phyloP scores from a whole-genome alignment of 2,113 vertebrate species.

The Elgaria multicarinata region DNA sequence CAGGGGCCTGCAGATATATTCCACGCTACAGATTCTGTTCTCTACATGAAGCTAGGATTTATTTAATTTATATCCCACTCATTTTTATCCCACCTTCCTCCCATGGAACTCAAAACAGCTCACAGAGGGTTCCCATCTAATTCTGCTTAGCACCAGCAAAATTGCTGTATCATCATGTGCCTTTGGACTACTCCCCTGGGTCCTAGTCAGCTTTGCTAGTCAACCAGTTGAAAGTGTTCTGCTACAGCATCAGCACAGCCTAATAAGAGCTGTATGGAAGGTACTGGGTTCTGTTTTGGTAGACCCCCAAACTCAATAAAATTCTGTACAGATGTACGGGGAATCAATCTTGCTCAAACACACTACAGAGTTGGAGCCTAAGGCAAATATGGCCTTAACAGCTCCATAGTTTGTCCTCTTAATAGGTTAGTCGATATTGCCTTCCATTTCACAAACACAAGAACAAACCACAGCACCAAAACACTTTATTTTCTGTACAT shows the following conservation, averaged over 20 bases:
- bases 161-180: not conserved
- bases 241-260: not conserved
- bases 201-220: not conserved
- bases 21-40: not conserved
- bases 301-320: not conserved
- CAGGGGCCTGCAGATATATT: not conserved
- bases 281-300: not conserved
- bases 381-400: slow-evolving; percentile 24
- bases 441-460: slow-evolving; percentile 37
- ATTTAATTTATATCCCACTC: not conserved
- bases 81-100: not conserved
- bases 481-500: slow-evolving; percentile 37
- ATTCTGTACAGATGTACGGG: not conserved
- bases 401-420: slow-evolving; percentile 31
- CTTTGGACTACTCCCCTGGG: not conserved
- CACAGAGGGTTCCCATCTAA: not conserved
- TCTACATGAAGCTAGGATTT: not conserved
- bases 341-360: not conserved
- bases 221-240: not conserved
- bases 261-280: not conserved
- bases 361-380: slow-evolving; percentile 25
- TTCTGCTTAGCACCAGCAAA: not conserved
- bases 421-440: slow-evolving; percentile 38
- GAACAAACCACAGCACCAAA: slow-evolving; percentile 30
- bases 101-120: not conserved